These are phyloP conservation scores for Acipenser ruthenus DNA, from an alignment of 2,797 vertebrate genomes.

Conservation along the genomic window DNA sequence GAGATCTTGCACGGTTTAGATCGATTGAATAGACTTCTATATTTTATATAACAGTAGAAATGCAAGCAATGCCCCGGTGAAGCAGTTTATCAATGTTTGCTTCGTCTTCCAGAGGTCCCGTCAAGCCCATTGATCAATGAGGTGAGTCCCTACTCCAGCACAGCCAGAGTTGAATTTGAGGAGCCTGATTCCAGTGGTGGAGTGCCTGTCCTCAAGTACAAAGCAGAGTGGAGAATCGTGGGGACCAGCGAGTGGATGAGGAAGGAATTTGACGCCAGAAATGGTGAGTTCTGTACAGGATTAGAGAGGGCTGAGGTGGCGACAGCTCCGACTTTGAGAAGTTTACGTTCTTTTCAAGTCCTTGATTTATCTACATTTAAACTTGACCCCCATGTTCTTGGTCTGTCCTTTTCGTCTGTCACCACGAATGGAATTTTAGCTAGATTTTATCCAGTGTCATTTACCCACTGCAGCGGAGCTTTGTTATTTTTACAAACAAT, in stretches of 20 bases:
- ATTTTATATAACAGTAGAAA: no score
- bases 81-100: background rate
- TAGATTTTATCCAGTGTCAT: no score
- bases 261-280: conserved; percentile 63
- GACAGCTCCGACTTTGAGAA: conserved; percentile 9
- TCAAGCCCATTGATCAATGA: conserved; percentile 76
- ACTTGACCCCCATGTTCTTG: no score
- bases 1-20: no score
- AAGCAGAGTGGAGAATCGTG: conserved; percentile 70
- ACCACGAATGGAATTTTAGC: no score
- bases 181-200: conserved; percentile 88
- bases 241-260: conserved; percentile 66
- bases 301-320: accelerated
- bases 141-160: conserved; percentile 87
- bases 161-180: conserved; percentile 78
- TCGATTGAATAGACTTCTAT: no score
- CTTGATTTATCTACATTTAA: no score
- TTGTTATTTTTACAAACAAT: no score
- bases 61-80: no score
- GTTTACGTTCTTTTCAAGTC: conserved; percentile 1
- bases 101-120: conserved; percentile 72
- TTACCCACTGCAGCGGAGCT: no score
- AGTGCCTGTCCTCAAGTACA: conserved; percentile 84
- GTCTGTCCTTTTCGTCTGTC: no score
- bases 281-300: conserved; percentile 58